These are phyloP conservation scores for Hydraecia micacea DNA, from an alignment of 2,888 invertebrate species.

Conservation along the genomic window DNA sequence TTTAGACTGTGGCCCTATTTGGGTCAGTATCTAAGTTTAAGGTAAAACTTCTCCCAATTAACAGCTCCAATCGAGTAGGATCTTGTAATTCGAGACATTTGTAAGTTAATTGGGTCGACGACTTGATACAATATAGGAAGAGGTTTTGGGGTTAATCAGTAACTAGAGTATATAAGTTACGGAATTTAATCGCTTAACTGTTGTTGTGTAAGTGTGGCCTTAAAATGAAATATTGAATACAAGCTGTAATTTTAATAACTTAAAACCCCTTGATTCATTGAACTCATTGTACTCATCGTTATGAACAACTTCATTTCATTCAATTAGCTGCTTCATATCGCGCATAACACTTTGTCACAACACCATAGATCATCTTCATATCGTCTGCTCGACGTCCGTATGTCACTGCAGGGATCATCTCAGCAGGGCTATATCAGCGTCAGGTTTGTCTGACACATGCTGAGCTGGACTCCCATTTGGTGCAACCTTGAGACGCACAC, in stretches of 20 bases:
- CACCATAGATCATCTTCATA: no score
- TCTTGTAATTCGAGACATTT: slow-evolving; percentile 45
- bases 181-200: slow-evolving; percentile 16
- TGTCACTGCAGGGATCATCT: no score
- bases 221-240: neutral
- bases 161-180: slow-evolving; percentile 5
- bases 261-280: neutral
- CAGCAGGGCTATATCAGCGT: no score
- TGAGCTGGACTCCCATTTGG: no score
- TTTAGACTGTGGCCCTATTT: neutral
- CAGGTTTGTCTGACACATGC: no score
- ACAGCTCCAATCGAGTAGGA: slow-evolving; percentile 11
- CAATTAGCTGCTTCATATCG: neutral
- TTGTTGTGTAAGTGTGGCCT: neutral
- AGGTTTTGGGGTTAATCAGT: slow-evolving; percentile 17
- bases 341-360: no score
- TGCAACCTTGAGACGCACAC: no score
- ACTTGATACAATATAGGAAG: slow-evolving; percentile 14
- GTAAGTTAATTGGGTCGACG: slow-evolving; percentile 45
- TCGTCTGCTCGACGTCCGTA: no score
- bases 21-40: neutral
- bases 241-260: neutral
- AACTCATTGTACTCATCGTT: neutral
- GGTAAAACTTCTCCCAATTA: slow-evolving; percentile 33
- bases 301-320: no score